Base-by-base conservation (phyloP, 2,113 vertebrate species). In the Calidris pygmaea region DNA sequence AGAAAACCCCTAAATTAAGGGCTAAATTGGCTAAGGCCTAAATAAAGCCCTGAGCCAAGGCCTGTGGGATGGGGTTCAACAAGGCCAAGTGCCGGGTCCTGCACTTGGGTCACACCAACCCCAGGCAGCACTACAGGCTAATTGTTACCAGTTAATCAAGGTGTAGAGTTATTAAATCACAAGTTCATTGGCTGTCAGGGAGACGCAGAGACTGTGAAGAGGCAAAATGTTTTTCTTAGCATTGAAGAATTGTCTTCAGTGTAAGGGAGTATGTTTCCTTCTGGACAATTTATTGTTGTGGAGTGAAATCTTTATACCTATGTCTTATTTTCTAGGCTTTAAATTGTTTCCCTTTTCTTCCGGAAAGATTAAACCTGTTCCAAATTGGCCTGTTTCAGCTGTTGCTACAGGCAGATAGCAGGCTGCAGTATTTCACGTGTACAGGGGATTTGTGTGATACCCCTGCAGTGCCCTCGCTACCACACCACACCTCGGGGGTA, bases 141-240 rank as follows among this genome's bases (percentile, higher is more conserved):
- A 56, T 19, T 10, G 10, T 58, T 73, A 62, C 16, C 26, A 76
- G 24, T 26, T 91, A 89, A 76, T 78, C 19, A 41, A 59, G 22
- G 4, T 53, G 14, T 23, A 76, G 24, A 9, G n/a, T 62, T 55
- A 77, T 87, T 53, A 65, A 91, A 58, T 85, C 41, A 37, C 32
- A 9, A 21, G 21, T 20, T 80, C 17, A 17, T 10, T 87, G 41
- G 37, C 35, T 83, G 24, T 16, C 63, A 47, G 34, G 80, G 72
- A 60, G 32, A 62, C 1, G 14, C 37, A 81, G 90, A 75, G 24
- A 74, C 27, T 48, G 12, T 6, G 6, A 77, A 41, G 21, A 80
- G 9, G 22, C n/a, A 43, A 67, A 82, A 34, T 0, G 0, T 52
- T 84, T 76, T 72, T 47, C 58, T 75, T 43, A 60, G 27, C 4